A percentile compares a stretch with the other conserved stretches of the same genome.
Conservation (phyloP, 2,113 vertebrate genomes). For the Megaceryle torquata region DNA sequence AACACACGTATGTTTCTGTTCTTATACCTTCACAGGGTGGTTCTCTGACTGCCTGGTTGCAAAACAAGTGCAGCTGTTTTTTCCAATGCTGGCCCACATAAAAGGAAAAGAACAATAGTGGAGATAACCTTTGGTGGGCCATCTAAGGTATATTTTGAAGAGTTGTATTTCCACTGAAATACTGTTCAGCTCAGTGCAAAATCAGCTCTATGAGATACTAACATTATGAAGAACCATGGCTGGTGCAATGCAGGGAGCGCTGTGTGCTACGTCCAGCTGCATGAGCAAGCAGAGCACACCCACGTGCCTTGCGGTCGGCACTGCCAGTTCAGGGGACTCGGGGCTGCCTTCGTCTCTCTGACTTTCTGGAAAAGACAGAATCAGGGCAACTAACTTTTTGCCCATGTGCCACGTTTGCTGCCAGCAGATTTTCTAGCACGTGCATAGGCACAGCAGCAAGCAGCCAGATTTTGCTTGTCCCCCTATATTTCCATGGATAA, state of each 20-base stretch:
- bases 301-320: fast-evolving
- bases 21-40: not conserved
- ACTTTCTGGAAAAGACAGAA: conserved; percentile 57
- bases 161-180: not conserved
- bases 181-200: not conserved
- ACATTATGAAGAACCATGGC: not conserved
- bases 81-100: fast-evolving
- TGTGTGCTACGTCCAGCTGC: not conserved
- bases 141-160: not conserved
- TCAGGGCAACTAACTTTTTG: conserved; percentile 10
- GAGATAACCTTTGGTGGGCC: not conserved
- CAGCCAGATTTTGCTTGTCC: not conserved
- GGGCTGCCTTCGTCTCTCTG: not conserved
- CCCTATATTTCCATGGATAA: not conserved
- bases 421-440: conserved; percentile 42
- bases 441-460: not conserved
- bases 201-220: fast-evolving
- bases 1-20: not conserved
- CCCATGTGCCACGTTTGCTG: not conserved
- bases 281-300: not conserved
- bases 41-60: not conserved
- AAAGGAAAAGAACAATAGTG: fast-evolving
- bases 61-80: not conserved
- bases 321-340: fast-evolving
- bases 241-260: not conserved